phyloP scores from a whole-genome alignment of 2,113 vertebrate genomes.

The Cyanoliseus patagonus region DNA sequence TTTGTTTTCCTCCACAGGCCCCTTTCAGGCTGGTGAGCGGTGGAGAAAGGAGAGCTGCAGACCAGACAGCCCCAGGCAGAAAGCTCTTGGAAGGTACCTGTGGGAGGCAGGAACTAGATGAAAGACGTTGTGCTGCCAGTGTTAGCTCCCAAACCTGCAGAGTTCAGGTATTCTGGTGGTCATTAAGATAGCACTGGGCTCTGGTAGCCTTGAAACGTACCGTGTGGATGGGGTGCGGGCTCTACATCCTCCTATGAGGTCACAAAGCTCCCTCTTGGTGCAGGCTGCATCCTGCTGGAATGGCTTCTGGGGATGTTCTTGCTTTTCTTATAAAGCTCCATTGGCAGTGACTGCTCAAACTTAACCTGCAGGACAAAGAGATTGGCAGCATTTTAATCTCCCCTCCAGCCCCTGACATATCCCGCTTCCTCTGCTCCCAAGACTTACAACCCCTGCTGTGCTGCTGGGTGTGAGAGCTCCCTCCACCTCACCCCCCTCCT shows the following conservation, averaged over 20 bases:
- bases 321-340: background rate
- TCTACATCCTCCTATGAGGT: background rate
- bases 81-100: background rate
- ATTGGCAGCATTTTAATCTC: background rate
- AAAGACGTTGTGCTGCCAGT: background rate
- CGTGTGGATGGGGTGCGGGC: fast-evolving
- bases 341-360: background rate
- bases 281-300: background rate
- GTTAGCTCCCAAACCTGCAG: background rate
- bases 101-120: background rate
- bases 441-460: fast-evolving
- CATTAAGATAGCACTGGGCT: background rate
- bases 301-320: background rate
- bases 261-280: background rate
- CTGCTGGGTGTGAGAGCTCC: background rate
- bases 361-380: background rate
- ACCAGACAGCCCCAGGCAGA: background rate
- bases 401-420: background rate
- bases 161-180: background rate
- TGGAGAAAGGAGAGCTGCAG: background rate
- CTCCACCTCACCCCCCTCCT: background rate
- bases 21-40: background rate
- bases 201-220: background rate
- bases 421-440: background rate
- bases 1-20: background rate